A percentile compares a stretch with the other conserved stretches of the same genome.
Evolutionary conservation across 2,113 vertebrate species (phyloP).

Genomic region (Sakesphorus luctuosus): DNA sequence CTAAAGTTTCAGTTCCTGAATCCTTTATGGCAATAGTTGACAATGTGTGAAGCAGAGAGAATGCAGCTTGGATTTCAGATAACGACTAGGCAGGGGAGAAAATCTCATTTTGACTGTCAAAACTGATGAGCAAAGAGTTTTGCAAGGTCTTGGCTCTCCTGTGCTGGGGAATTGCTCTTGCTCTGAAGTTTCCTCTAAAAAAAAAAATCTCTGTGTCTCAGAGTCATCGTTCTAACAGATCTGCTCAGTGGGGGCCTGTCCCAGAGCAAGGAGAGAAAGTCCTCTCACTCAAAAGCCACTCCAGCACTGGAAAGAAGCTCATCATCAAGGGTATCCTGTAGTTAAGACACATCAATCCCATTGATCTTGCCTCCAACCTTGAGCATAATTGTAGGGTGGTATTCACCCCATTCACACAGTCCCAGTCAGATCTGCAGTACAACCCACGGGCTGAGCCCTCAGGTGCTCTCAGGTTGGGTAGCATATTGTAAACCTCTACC

Average conservation of each 20-base stretch:
- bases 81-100: background rate
- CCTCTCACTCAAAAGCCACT: background rate
- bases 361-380: background rate
- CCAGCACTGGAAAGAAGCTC: background rate
- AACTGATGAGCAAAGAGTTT: background rate
- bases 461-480: background rate
- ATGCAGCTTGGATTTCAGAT: background rate
- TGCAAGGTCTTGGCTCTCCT: background rate
- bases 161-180: background rate
- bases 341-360: background rate
- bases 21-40: background rate
- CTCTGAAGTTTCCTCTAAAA: background rate
- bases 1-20: background rate
- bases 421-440: background rate
- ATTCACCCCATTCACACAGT: no score
- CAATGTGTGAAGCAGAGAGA: background rate
- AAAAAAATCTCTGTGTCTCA: background rate
- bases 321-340: background rate
- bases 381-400: background rate
- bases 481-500: background rate
- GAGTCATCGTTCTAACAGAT: background rate
- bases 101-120: background rate
- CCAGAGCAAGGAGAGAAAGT: background rate
- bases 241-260: background rate
- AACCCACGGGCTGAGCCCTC: background rate